Percentiles rank a stretch among this genome's conserved stretches.
These are phyloP conservation scores for Porites rus DNA, from an alignment of 92 coral and sea anemone species.

Conservation along the genomic window DNA sequence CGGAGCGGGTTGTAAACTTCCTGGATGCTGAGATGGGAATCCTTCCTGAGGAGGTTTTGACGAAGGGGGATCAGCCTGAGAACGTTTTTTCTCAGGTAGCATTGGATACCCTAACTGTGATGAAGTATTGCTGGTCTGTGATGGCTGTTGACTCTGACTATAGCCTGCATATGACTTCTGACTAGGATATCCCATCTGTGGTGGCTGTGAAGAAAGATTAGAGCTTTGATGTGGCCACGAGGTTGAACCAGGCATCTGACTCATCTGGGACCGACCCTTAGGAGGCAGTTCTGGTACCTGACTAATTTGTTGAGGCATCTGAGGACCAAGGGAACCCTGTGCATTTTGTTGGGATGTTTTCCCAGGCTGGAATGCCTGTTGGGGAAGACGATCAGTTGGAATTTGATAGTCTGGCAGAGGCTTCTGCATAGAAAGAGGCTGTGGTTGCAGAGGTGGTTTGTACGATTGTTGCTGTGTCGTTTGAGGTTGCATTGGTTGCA, in stretches of 20 bases:
- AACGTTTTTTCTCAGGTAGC: constrained; percentile 4
- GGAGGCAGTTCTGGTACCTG: constrained; percentile 22
- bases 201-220: neutral
- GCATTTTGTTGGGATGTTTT: neutral
- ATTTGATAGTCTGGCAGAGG: constrained; percentile 12
- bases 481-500: constrained; percentile 57
- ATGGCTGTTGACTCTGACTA: constrained; percentile 29
- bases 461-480: constrained; percentile 30
- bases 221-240: constrained; percentile 24
- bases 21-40: neutral
- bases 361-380: constrained; percentile 21
- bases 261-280: constrained; percentile 10
- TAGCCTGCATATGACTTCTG: constrained; percentile 9
- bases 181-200: constrained; percentile 1
- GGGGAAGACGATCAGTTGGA: constrained; percentile 3
- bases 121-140: constrained; percentile 17
- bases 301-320: constrained; percentile 11
- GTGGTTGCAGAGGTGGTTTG: constrained; percentile 29
- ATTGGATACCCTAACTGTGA: constrained; percentile 20
- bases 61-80: constrained; percentile 21
- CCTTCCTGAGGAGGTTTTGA: constrained; percentile 24
- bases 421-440: constrained; percentile 22
- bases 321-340: neutral
- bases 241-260: constrained; percentile 9
- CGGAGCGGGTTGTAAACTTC: neutral